These are phyloP conservation scores for Eulithis prunata DNA, from an alignment of 2,888 invertebrate genomes.

Conservation along the genomic window DNA sequence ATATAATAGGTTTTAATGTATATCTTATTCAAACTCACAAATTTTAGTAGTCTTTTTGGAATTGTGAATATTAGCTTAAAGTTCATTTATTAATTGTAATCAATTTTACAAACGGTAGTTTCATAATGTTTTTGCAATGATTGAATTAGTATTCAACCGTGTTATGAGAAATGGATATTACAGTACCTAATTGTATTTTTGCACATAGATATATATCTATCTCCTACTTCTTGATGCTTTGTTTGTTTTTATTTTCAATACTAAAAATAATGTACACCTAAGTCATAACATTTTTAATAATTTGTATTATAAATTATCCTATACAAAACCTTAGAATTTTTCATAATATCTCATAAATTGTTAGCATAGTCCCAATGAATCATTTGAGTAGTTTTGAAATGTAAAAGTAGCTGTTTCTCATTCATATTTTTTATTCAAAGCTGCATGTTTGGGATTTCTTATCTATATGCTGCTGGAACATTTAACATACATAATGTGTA, in stretches of 20 bases:
- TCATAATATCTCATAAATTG: slow-evolving; percentile 46
- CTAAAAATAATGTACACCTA: slow-evolving; percentile 8
- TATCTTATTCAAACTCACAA: slow-evolving; percentile 10
- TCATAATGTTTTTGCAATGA: slow-evolving; percentile 20
- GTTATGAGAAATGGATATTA: slow-evolving; percentile 29
- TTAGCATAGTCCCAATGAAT: slow-evolving; percentile 64
- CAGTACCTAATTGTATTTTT: slow-evolving; percentile 20
- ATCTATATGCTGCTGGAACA: slow-evolving; percentile 57
- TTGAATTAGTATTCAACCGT: slow-evolving; percentile 22
- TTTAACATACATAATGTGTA: slow-evolving; percentile 53
- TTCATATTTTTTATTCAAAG: slow-evolving; percentile 52
- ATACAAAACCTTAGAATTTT: slow-evolving; percentile 51
- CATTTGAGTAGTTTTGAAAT: slow-evolving; percentile 60
- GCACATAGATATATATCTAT: slow-evolving; percentile 16
- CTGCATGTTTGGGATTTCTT: slow-evolving; percentile 60
- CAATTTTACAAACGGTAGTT: slow-evolving; percentile 16
- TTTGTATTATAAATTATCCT: neutral
- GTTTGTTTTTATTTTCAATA: slow-evolving; percentile 3
- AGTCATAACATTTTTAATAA: neutral
- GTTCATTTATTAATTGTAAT: slow-evolving; percentile 20
- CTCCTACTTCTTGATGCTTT: slow-evolving; percentile 22
- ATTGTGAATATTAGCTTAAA: slow-evolving; percentile 21
- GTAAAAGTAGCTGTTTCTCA: slow-evolving; percentile 69
- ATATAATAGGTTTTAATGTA: slow-evolving; percentile 16
- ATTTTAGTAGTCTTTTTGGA: slow-evolving; percentile 1